Evolutionary conservation across 2,888 invertebrate species (phyloP), one percentile per base, ranked within the genome.

Genomic region (Drosophila algonquin): DNA sequence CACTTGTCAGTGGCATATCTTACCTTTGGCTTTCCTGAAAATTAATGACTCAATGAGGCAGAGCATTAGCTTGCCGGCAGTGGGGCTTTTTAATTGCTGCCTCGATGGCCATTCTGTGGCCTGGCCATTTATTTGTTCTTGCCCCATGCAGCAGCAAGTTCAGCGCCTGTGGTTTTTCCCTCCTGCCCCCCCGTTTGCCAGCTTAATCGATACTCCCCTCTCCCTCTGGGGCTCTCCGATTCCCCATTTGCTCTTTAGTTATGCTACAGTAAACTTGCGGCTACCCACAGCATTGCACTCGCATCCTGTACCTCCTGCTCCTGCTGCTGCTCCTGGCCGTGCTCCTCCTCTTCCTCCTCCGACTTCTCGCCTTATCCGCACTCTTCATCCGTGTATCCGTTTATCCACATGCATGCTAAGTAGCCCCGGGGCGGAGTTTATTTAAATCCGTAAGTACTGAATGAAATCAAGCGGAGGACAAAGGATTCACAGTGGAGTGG

Each of bases 41-140:
- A 84, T 82, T 86, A 86, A 82, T 82, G 82, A 79, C 87, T 79
- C 81, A 79, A 81, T 79, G 71, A 62, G 74, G 67, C 81, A 40
- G 58, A 47, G 44, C 67, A 61, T 69, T 55, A 67, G 59, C 75
- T 67, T 73, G 44, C 73, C 57, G 7, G 30, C 75, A 70, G 60
- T 53, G 64, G 76, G 77, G 63, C 61, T 56, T 76, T 86, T 83
- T 87, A 86, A 87, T 86, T 87, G 85, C 57, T 61, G 61, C 70
- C 77, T 62, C 59, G 44, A 35, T 70, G 71, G 55, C 55, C 77
- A 76, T 79, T 82, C 75, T 60, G 82, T 61, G 85, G 85, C 63
- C 69, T 69, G 59, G 63, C 63, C 63, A 71, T 54, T 82, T 85
- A 81, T 79, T 77, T 87, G 70, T 78, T 60, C 59, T 69, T 60